A percentile compares a stretch with the other conserved stretches of the same genome.
Conservation (phyloP, 2,888 invertebrate genomes). For the Griposia aprilina region DNA sequence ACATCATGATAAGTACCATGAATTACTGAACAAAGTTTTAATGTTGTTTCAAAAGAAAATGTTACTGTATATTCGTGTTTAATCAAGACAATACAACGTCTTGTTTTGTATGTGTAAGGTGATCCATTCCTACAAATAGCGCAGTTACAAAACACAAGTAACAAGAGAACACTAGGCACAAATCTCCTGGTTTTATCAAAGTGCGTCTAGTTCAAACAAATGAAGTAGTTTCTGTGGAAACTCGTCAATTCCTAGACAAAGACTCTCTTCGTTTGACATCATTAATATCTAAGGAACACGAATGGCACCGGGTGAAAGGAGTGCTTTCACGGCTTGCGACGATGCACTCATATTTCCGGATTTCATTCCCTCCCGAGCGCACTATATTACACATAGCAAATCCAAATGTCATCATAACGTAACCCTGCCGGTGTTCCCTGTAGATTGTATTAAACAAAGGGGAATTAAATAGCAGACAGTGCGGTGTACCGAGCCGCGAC, state of each 20-base stretch:
- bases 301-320: conserved; percentile 71
- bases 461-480: conserved; percentile 83
- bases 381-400: conserved; percentile 78
- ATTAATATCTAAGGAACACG: conserved; percentile 78
- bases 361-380: conserved; percentile 77
- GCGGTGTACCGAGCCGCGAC: conserved; percentile 80
- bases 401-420: conserved; percentile 83
- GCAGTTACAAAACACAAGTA: conserved; percentile 22
- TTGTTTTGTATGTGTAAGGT: background rate
- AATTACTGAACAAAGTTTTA: background rate
- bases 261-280: conserved; percentile 75
- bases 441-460: conserved; percentile 86
- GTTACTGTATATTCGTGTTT: background rate
- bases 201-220: conserved; percentile 69
- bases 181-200: conserved; percentile 51
- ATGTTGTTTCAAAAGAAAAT: background rate
- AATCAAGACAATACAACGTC: background rate
- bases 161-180: conserved; percentile 42
- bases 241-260: conserved; percentile 78
- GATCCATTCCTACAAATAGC: conserved; percentile 13
- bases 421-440: conserved; percentile 79
- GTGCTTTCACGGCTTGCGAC: conserved; percentile 72
- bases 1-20: background rate
- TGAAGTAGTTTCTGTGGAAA: conserved; percentile 71
- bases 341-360: conserved; percentile 83